These are phyloP conservation scores for Misgurnus mizolepis DNA, from an alignment of 2,113 vertebrate species.

Conservation along the genomic window DNA sequence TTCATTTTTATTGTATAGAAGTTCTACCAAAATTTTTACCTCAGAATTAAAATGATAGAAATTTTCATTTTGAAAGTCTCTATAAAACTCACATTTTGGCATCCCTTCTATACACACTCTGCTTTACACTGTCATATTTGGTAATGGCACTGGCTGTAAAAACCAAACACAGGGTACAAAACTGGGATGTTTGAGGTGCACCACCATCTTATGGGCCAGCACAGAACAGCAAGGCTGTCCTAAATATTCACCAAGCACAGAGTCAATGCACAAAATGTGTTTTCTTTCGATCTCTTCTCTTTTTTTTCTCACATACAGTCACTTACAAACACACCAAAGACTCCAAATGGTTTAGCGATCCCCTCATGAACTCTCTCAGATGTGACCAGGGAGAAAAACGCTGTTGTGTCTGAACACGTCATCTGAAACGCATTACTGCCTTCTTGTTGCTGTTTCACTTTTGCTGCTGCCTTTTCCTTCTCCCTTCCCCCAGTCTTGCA, in stretches of 20 bases:
- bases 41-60: too few relatives aligned
- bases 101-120: too few relatives aligned
- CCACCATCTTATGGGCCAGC: slow-evolving; percentile 6
- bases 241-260: slow-evolving; percentile 31
- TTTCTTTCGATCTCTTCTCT: slow-evolving; percentile 87
- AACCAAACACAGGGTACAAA: not conserved
- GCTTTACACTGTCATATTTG: too few relatives aligned
- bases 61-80: too few relatives aligned
- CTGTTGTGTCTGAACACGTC: slow-evolving; percentile 39
- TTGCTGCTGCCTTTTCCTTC: slow-evolving; percentile 6
- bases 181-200: not conserved
- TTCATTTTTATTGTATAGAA: too few relatives aligned
- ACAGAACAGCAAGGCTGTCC: slow-evolving; percentile 8
- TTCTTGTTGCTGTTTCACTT: slow-evolving; percentile 41
- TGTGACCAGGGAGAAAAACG: slow-evolving; percentile 34
- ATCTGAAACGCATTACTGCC: slow-evolving; percentile 31
- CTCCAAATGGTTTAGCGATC: slow-evolving; percentile 13
- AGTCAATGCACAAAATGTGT: slow-evolving; percentile 65
- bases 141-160: too few relatives aligned
- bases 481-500: slow-evolving; percentile 15
- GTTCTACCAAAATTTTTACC: too few relatives aligned
- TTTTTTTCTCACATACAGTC: slow-evolving; percentile 71
- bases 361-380: slow-evolving; percentile 33
- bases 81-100: too few relatives aligned
- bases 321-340: slow-evolving; percentile 15